These are phyloP conservation scores for Eriocheir sinensis DNA, from an alignment of 1,140 invertebrate species.

Conservation along the genomic window DNA sequence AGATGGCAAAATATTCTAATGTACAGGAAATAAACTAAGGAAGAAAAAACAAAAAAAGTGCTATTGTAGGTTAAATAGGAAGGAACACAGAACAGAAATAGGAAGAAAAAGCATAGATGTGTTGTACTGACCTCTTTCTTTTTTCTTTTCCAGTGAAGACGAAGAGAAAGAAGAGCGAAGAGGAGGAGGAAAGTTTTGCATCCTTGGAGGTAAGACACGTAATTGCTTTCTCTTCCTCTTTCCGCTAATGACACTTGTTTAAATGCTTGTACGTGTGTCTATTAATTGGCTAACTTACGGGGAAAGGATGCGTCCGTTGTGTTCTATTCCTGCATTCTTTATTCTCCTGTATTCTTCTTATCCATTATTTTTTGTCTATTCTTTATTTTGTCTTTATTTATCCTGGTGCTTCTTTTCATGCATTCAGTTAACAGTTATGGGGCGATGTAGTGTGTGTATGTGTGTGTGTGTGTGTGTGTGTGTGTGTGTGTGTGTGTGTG, in stretches of 20 bases:
- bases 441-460: neutral
- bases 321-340: too few relatives aligned
- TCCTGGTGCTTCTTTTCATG: neutral
- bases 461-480: conserved; percentile 4
- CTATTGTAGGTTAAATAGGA: neutral
- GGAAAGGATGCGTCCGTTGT: neutral
- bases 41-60: too few relatives aligned
- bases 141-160: too few relatives aligned
- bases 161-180: too few relatives aligned
- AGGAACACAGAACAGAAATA: neutral
- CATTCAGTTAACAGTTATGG: neutral
- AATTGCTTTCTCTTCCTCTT: neutral
- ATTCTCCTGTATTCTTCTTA: too few relatives aligned
- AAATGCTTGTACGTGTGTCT: neutral
- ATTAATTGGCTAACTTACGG: neutral
- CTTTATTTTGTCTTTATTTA: neutral
- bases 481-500: neutral
- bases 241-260: neutral
- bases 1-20: too few relatives aligned
- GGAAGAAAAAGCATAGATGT: neutral
- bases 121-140: neutral
- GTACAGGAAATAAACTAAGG: too few relatives aligned
- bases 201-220: neutral
- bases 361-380: neutral
- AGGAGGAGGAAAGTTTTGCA: neutral